phyloP scores from a whole-genome alignment of 2,113 vertebrate species.

The Pachyramphus minor region DNA sequence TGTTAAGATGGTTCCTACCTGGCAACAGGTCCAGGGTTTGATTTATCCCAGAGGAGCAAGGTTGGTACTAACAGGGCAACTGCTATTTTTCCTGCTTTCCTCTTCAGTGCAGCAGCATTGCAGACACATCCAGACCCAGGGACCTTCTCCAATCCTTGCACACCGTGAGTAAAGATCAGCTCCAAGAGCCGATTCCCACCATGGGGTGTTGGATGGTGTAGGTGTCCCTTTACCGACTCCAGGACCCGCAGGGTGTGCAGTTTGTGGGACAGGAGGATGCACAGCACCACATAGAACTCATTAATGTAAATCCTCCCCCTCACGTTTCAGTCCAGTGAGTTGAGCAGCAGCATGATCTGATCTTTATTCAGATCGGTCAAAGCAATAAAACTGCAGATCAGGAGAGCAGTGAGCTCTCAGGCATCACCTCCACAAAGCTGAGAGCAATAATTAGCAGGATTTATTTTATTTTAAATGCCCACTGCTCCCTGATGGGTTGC shows the following conservation, averaged over 20 bases:
- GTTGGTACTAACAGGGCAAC: not conserved
- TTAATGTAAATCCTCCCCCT: conserved; percentile 51
- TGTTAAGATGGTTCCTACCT: not conserved
- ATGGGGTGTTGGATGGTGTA: not conserved
- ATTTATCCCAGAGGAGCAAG: not conserved
- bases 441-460: not conserved
- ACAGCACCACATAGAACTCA: conserved; percentile 47
- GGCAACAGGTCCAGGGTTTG: not conserved
- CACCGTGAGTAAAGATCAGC: not conserved
- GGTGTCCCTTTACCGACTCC: not conserved
- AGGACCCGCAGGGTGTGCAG: not conserved
- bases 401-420: not conserved
- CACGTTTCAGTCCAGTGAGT: conserved; percentile 29
- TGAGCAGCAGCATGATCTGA: conserved; percentile 50
- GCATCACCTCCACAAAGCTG: not conserved
- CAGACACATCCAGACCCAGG: not conserved
- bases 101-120: not conserved
- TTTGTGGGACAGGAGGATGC: conserved; percentile 61
- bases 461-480: conserved; percentile 8
- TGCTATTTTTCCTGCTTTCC: not conserved
- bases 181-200: not conserved
- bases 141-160: not conserved
- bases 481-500: not conserved
- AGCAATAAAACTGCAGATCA: conserved; percentile 66
- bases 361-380: not conserved